Conservation (phyloP, 2,797 vertebrate species). For the Epinephelus awoara region DNA sequence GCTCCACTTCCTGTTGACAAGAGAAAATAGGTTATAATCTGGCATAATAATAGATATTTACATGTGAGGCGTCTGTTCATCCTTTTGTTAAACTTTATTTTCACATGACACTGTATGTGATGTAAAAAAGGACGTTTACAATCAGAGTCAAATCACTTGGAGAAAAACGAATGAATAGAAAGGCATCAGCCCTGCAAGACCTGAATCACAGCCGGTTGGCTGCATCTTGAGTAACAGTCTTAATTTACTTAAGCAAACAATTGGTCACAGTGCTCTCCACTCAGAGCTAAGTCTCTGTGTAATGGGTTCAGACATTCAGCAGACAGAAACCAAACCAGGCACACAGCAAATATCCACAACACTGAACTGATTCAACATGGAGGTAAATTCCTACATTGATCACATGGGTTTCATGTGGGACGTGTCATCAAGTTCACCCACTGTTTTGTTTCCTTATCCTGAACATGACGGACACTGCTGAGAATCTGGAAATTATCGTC, state of each 20-base stretch:
- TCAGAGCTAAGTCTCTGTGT: slow-evolving; percentile 8
- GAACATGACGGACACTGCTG: too few species aligned
- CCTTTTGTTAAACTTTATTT: not conserved
- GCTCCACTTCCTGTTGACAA: slow-evolving; percentile 56
- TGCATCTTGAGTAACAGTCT: slow-evolving; percentile 1
- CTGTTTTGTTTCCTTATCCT: too few species aligned
- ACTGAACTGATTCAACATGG: not conserved
- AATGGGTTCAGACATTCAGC: slow-evolving; percentile 3
- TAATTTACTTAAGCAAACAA: slow-evolving; percentile 15
- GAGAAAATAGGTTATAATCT: slow-evolving; percentile 47
- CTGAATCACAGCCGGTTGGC: not conserved
- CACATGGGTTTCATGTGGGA: too few species aligned
- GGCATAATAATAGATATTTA: not conserved
- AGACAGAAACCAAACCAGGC: not conserved
- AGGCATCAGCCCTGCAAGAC: not conserved
- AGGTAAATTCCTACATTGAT: not conserved
- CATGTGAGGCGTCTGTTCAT: not conserved
- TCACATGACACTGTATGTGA: not conserved
- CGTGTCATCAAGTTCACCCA: too few species aligned
- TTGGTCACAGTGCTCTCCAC: not conserved
- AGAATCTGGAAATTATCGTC: too few species aligned
- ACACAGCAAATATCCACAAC: not conserved
- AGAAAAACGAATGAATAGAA: not conserved
- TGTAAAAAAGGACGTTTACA: not conserved
- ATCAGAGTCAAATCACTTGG: not conserved